Percentiles rank a stretch among this genome's conserved stretches.
phyloP scores from a whole-genome alignment of 2,113 vertebrate species.

The Eurypyga helias region DNA sequence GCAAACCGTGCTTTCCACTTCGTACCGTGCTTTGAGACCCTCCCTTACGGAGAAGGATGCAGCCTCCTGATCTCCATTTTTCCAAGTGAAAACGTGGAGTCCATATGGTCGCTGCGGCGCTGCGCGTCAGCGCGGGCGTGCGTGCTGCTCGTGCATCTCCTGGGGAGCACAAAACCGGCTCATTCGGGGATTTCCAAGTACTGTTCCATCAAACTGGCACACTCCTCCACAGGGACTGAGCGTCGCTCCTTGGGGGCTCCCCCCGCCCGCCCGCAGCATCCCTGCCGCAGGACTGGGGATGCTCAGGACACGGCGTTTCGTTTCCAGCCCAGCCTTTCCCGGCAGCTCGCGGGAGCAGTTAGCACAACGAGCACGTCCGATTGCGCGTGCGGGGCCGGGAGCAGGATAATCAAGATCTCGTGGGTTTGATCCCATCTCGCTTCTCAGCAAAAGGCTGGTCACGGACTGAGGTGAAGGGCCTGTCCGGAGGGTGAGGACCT shows the following conservation, averaged over 20 bases:
- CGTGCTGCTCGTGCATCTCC: rapidly evolving
- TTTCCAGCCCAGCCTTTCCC: background rate
- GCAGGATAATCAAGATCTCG: rapidly evolving
- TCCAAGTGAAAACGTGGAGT: rapidly evolving
- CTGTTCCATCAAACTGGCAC: rapidly evolving
- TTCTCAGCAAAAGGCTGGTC: background rate
- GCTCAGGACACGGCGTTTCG: background rate
- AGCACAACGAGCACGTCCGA: background rate
- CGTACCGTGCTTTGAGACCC: rapidly evolving
- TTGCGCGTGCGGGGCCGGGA: background rate
- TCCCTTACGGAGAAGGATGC: background rate
- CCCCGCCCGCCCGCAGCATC: rapidly evolving
- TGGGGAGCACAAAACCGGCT: background rate
- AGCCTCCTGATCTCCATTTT: background rate
- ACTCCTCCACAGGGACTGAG: background rate
- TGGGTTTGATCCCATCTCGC: background rate
- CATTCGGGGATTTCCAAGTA: rapidly evolving
- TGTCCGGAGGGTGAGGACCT: background rate
- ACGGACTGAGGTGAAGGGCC: background rate
- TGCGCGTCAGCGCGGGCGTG: rapidly evolving
- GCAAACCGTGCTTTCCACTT: rapidly evolving
- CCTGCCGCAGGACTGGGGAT: background rate
- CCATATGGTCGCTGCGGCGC: rapidly evolving
- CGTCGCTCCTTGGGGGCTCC: no score
- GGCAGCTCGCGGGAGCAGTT: background rate